Conservation (phyloP, 2,888 invertebrate species). For the Phyto melanocephala region DNA sequence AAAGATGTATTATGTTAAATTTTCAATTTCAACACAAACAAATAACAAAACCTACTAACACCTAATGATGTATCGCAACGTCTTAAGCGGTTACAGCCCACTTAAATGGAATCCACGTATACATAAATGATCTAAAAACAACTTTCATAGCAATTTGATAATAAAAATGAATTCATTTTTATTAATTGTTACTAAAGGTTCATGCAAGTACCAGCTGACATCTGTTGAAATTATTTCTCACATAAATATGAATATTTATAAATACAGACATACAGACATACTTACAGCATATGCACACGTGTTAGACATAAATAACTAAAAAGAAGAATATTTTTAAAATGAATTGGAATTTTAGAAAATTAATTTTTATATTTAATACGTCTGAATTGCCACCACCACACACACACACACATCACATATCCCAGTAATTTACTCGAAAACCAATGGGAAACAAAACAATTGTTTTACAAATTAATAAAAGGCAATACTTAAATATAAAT, state of each 20-base stretch:
- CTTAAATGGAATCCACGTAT: too few relatives aligned
- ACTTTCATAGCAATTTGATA: too few relatives aligned
- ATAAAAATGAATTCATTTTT: not conserved
- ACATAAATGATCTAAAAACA: too few relatives aligned
- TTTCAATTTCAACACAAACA: too few relatives aligned
- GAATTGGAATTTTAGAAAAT: slow-evolving; percentile 29
- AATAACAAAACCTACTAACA: too few relatives aligned
- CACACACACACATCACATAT: not conserved
- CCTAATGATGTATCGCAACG: too few relatives aligned
- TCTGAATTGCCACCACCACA: not conserved
- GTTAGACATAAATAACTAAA: not conserved
- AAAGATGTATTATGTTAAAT: too few relatives aligned
- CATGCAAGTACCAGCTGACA: slow-evolving; percentile 27
- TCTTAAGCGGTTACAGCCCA: too few relatives aligned
- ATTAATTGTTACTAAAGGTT: not conserved
- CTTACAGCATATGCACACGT: too few relatives aligned
- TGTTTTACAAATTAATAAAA: not conserved
- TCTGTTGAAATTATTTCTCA: slow-evolving; percentile 31
- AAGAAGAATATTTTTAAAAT: slow-evolving; percentile 27
- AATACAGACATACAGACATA: too few relatives aligned
- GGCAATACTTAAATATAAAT: too few relatives aligned
- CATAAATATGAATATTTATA: slow-evolving; percentile 8
- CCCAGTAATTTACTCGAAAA: not conserved
- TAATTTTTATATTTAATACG: not conserved
- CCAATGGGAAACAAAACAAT: slow-evolving; percentile 12